A percentile compares a stretch with the other conserved stretches of the same genome.
Conservation (phyloP, 1,140 invertebrate species). For the Megalonaias nervosa region DNA sequence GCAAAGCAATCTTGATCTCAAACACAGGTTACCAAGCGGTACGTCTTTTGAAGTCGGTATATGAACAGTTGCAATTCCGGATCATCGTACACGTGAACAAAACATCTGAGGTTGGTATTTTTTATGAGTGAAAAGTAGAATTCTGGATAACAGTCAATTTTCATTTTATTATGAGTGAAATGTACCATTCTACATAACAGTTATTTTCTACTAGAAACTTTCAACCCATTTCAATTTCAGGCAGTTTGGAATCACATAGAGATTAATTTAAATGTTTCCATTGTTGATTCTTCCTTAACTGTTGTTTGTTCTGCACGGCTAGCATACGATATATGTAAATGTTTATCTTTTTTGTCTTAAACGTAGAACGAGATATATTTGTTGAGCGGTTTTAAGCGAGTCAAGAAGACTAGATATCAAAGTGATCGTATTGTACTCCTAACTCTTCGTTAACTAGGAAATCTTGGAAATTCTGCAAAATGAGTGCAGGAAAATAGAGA, state of each 20-base stretch:
- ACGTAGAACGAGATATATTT: not conserved
- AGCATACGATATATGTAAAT: not conserved
- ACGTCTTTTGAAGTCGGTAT: constrained; percentile 16
- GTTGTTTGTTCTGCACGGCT: too few relatives aligned
- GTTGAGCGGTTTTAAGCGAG: not conserved
- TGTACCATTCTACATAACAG: not conserved
- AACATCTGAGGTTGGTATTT: constrained; percentile 1
- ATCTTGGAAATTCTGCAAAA: constrained; percentile 3
- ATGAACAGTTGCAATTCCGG: constrained; percentile 13
- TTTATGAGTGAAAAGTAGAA: not conserved
- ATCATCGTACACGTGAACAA: constrained; percentile 10
- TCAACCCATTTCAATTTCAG: not conserved
- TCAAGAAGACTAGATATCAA: not conserved
- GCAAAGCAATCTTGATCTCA: constrained; percentile 15
- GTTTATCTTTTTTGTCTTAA: not conserved
- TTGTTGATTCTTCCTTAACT: not conserved
- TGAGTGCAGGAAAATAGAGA: constrained; percentile 10
- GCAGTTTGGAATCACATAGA: not conserved
- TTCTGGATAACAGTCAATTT: not conserved
- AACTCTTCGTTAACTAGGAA: constrained; percentile 3
- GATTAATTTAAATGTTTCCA: not conserved
- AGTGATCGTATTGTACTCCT: not conserved
- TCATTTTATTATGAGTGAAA: not conserved
- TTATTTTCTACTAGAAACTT: not conserved
- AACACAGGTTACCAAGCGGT: constrained; percentile 27